These are phyloP conservation scores for Aporophyla lueneburgensis DNA, from an alignment of 2,888 invertebrate genomes.

Conservation along the genomic window DNA sequence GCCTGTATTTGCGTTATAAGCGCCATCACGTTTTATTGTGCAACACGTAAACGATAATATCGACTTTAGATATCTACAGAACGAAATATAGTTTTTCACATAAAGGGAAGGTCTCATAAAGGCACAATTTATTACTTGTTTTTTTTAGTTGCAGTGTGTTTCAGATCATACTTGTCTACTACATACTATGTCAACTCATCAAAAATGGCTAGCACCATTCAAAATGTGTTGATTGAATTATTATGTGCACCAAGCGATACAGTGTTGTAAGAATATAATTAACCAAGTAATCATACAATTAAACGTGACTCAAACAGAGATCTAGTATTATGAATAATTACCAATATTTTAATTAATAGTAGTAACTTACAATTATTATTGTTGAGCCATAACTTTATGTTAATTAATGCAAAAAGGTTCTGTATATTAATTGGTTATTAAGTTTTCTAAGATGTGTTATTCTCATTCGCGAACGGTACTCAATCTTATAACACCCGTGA, in stretches of 20 bases:
- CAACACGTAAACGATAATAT: neutral
- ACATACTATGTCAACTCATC: neutral
- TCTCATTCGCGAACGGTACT: neutral
- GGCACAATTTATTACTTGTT: neutral
- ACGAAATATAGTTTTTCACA: neutral
- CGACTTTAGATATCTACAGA: neutral
- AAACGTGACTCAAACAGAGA: slow-evolving; percentile 8
- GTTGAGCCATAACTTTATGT: slow-evolving; percentile 1
- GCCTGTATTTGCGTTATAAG: neutral
- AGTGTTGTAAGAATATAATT: neutral
- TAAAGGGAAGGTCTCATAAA: too few species aligned
- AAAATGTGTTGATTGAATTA: too few species aligned
- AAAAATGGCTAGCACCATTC: neutral
- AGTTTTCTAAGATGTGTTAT: slow-evolving; percentile 1
- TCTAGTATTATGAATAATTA: slow-evolving; percentile 3
- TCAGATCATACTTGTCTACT: too few species aligned
- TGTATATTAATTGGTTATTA: neutral
- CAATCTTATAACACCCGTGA: neutral
- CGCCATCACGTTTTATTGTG: neutral
- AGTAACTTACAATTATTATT: neutral
- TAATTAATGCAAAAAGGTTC: neutral
- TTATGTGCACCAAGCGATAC: neutral
- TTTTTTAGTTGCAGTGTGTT: too few species aligned
- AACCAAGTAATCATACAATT: neutral
- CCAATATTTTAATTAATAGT: neutral